These are phyloP conservation scores for Agonum fuliginosum DNA, from an alignment of 2,888 invertebrate genomes.

Conservation along the genomic window DNA sequence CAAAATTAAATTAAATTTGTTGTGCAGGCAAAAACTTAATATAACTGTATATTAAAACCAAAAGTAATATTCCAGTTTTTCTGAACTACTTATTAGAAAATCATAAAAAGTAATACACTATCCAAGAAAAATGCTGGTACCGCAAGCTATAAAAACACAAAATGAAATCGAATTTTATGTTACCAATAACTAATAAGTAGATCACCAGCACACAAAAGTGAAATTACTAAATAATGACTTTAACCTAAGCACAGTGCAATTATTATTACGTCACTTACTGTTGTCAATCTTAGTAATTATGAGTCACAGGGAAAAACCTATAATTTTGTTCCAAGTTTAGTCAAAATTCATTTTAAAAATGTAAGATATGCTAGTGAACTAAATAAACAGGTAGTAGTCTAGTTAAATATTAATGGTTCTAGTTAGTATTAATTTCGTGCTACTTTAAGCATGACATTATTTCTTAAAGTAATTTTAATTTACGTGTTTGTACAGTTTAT, in stretches of 20 bases:
- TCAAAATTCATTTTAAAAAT: conserved; percentile 17
- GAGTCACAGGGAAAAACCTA: neutral
- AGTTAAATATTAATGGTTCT: neutral
- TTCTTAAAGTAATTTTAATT: conserved; percentile 6
- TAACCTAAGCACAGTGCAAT: neutral
- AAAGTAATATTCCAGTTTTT: conserved; percentile 10
- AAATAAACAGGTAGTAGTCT: neutral
- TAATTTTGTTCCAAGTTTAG: conserved; percentile 12
- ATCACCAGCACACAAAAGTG: conserved; percentile 11
- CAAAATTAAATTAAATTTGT: neutral
- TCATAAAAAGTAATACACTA: conserved; percentile 2
- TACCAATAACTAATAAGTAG: conserved; percentile 1
- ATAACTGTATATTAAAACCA: conserved; percentile 31
- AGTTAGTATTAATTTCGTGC: conserved; percentile 39
- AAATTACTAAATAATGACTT: no score
- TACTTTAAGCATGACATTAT: conserved; percentile 42
- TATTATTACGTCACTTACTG: conserved; percentile 9
- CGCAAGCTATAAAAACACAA: conserved; percentile 2
- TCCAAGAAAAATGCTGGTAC: conserved; percentile 6
- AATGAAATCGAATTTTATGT: conserved; percentile 11
- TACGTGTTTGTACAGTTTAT: neutral
- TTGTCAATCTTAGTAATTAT: neutral
- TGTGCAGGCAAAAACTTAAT: neutral
- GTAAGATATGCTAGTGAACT: neutral
- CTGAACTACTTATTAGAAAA: neutral